Conservation (phyloP, 2,113 vertebrate species). For the Urocynchramus pylzowi region DNA sequence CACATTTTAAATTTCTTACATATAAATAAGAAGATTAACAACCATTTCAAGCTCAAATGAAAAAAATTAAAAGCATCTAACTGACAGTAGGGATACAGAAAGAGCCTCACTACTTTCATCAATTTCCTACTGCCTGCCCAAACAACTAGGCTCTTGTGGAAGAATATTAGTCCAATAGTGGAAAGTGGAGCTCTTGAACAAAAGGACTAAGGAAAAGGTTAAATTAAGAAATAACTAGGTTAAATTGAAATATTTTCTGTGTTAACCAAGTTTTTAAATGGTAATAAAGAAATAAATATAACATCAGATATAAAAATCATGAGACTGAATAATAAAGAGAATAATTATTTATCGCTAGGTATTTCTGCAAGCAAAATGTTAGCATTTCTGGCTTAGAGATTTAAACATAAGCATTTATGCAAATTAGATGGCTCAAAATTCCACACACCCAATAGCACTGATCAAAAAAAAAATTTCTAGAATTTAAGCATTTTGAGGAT, state of each 20-base stretch:
- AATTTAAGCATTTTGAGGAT: neutral
- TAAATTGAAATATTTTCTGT: neutral
- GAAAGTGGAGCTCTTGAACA: neutral
- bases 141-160: neutral
- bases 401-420: neutral
- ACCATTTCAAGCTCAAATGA: neutral
- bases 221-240: neutral
- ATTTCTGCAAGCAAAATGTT: neutral
- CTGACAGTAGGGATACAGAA: fast-evolving
- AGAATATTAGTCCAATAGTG: neutral
- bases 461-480: neutral
- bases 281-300: neutral
- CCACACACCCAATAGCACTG: neutral
- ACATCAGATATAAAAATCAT: neutral
- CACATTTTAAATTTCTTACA: neutral
- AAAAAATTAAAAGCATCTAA: neutral
- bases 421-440: neutral
- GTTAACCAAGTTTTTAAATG: neutral
- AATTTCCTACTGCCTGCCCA: neutral
- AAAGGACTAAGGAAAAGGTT: neutral
- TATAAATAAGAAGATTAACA: neutral
- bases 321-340: neutral
- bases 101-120: neutral
- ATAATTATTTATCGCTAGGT: neutral
- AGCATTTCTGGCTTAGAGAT: neutral